Percentiles rank a stretch among this genome's conserved stretches.
phyloP scores from a whole-genome alignment of 1,140 invertebrate species.

The Bilobella aurantiaca region DNA sequence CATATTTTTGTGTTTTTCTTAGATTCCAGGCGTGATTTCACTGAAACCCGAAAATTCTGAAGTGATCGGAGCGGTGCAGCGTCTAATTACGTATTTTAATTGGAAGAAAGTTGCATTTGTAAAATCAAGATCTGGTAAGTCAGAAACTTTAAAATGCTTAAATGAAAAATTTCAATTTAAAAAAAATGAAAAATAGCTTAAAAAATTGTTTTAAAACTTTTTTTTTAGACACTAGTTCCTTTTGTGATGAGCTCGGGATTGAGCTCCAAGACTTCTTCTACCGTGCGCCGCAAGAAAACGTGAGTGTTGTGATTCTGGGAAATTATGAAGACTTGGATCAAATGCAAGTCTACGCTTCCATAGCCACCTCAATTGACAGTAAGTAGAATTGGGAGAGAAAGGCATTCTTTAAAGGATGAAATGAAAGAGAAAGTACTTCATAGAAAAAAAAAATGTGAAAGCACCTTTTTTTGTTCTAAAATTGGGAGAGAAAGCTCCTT shows the following conservation, averaged over 20 bases:
- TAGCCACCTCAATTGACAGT: constrained; percentile 27
- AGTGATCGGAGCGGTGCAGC: constrained; percentile 25
- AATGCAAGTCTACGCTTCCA: constrained; percentile 12
- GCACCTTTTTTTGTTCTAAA: too few relatives aligned
- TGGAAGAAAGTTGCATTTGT: constrained; percentile 28
- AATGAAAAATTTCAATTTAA: constrained; percentile 5
- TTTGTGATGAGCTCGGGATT: constrained; percentile 31
- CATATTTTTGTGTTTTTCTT: neutral
- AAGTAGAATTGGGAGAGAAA: too few relatives aligned
- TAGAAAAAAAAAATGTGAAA: too few relatives aligned
- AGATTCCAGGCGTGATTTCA: constrained; percentile 29
- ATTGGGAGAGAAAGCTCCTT: too few relatives aligned
- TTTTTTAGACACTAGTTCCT: constrained; percentile 28
- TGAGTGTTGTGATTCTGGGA: constrained; percentile 22
- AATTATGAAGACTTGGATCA: constrained; percentile 33
- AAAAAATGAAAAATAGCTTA: neutral
- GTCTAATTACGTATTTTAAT: constrained; percentile 24
- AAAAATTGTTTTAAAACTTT: too few relatives aligned
- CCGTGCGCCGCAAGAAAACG: constrained; percentile 14
- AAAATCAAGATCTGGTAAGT: constrained; percentile 32
- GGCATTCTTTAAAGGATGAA: too few relatives aligned
- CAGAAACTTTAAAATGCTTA: neutral
- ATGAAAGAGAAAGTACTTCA: too few relatives aligned
- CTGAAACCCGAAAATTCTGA: constrained; percentile 26
- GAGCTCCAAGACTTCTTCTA: constrained; percentile 16